Evolutionary conservation across 2,888 invertebrate genomes (phyloP).

Genomic region (Xestoiulus laeticollis): DNA sequence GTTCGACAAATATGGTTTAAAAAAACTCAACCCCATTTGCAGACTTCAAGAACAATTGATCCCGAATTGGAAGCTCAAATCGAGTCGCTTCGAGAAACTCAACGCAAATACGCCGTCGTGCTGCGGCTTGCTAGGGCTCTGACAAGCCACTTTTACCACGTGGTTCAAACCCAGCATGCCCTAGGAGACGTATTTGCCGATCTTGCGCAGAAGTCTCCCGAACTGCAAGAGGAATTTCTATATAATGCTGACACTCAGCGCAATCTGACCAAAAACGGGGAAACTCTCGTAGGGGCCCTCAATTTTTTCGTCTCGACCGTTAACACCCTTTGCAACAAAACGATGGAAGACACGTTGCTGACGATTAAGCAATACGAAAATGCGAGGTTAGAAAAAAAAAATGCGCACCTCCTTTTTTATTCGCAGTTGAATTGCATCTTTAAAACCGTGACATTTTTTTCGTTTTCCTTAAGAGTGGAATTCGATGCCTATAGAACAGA

Average conservation of each 20-base stretch:
- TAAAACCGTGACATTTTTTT: slow-evolving; percentile 15
- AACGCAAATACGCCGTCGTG: slow-evolving; percentile 88
- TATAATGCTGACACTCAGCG: slow-evolving; percentile 97
- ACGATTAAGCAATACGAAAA: slow-evolving; percentile 81
- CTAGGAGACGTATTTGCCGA: slow-evolving; percentile 94
- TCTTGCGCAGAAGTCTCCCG: slow-evolving; percentile 94
- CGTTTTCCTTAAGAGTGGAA: slow-evolving; percentile 76
- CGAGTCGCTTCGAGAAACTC: slow-evolving; percentile 90
- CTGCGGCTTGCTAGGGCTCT: slow-evolving; percentile 85
- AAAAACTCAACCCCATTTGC: not conserved
- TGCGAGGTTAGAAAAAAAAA: slow-evolving; percentile 72
- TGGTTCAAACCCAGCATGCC: slow-evolving; percentile 85
- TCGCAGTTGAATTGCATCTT: not conserved
- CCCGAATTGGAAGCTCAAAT: slow-evolving; percentile 95
- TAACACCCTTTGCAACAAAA: slow-evolving; percentile 95
- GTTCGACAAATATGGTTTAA: no score
- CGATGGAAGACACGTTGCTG: slow-evolving; percentile 92
- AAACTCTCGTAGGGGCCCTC: slow-evolving; percentile 88
- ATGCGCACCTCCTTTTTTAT: not conserved
- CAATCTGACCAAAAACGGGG: slow-evolving; percentile 91
- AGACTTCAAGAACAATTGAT: slow-evolving; percentile 85
- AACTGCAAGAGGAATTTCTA: slow-evolving; percentile 91
- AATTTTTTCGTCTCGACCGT: slow-evolving; percentile 97
- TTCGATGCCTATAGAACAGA: slow-evolving; percentile 98
- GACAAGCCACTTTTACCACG: slow-evolving; percentile 87